Evolutionary conservation across 2,888 invertebrate species (phyloP), one percentile per base, ranked within the genome.

Genomic region (Lagria hirta): DNA sequence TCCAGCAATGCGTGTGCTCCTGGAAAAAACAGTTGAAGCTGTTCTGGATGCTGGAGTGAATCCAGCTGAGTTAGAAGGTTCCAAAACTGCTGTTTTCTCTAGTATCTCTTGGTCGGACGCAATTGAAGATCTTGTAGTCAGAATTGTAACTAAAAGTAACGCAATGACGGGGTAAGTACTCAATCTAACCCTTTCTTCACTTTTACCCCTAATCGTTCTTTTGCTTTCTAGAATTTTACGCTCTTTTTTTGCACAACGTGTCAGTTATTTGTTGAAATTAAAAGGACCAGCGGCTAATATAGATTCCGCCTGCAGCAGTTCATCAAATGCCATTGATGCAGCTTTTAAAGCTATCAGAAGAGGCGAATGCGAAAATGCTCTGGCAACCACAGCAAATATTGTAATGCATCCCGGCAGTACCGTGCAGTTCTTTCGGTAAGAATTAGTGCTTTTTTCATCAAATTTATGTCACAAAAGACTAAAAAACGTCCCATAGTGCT

Each of bases 251-350:
- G 87, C 94, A 7, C 92, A 95, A 71, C 81, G 94, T 36, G 80
- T 97, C 51, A 93, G 93, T 1, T 95, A 88, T 69, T 84, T 84
- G 73, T 78, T 96, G 48, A 93, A 93, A 14, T 77, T 91, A 11
- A 86, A 85, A 58, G 93, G 96, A 0, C 94, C 94, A 0, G 92
- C 93, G 3, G 89, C 84, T 72, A 79, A 87, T 1, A 77, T 92
- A 5, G 96, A 97, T 71, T 92, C 94, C 0, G 96, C 96, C 0
- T 97, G 96, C 68, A 93, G 92, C 8, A 95, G 95, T 40, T 89
- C 93, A 4, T 77, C 93, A 53, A 83, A 88, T 57, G 95, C 94
- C 0, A 54, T 96, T 38, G 91, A 95, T 58, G 84, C 86, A 50
- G 90, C 88, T 6, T 88, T 84, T 66, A 77, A 79, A 32, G 80